These are phyloP conservation scores for Peribatodes rhomboidaria DNA, from an alignment of 2,888 invertebrate genomes.

Conservation along the genomic window DNA sequence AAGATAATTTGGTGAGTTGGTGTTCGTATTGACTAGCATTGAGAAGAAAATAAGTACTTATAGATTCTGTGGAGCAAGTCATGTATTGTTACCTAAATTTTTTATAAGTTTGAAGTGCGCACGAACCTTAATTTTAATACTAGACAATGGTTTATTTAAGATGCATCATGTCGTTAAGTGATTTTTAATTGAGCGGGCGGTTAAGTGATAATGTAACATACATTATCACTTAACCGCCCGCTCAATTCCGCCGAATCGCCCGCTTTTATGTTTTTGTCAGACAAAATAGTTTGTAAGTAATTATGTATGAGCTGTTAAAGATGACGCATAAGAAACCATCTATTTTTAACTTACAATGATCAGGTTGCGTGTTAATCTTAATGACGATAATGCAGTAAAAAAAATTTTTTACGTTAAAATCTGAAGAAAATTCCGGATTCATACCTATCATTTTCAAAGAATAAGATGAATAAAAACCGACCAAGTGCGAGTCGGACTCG, in stretches of 20 bases:
- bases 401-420: too few species aligned
- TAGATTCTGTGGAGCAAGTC: too few species aligned
- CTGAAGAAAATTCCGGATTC: too few species aligned
- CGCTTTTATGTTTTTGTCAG: slow-evolving; percentile 11
- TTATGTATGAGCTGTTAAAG: neutral
- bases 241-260: slow-evolving; percentile 51
- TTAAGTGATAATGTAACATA: slow-evolving; percentile 21
- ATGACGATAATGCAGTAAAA: too few species aligned
- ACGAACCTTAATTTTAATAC: neutral
- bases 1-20: too few species aligned
- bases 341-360: slow-evolving; percentile 5
- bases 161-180: slow-evolving; percentile 43
- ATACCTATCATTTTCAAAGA: too few species aligned
- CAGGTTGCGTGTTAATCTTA: neutral
- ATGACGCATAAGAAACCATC: slow-evolving; percentile 10
- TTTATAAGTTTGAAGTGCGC: neutral
- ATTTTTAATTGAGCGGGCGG: slow-evolving; percentile 52
- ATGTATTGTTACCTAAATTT: too few species aligned
- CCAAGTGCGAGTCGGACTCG: too few species aligned
- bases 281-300: neutral
- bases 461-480: too few species aligned
- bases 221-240: slow-evolving; percentile 27
- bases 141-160: slow-evolving; percentile 41
- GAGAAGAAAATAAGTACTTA: too few species aligned
- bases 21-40: too few species aligned